A percentile compares a stretch with the other conserved stretches of the same genome.
phyloP scores from a whole-genome alignment of 2,797 vertebrate species.

The Sylvia borin region DNA sequence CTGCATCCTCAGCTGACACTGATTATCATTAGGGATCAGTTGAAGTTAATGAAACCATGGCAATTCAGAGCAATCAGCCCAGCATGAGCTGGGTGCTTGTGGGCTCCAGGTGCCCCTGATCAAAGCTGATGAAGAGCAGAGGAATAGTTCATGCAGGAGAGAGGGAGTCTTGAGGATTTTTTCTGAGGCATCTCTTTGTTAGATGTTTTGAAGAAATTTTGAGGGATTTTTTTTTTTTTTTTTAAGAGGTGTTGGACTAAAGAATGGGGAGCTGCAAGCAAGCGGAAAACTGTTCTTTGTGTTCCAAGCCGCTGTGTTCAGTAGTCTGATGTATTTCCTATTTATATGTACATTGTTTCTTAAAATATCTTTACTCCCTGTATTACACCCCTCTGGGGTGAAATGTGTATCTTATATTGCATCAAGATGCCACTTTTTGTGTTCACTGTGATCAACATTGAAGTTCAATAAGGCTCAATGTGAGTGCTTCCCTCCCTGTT shows the following conservation, averaged over 20 bases:
- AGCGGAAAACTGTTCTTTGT: background rate
- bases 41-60: background rate
- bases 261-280: background rate
- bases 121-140: background rate
- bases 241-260: fast-evolving
- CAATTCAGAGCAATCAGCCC: background rate
- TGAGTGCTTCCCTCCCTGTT: background rate
- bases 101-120: background rate
- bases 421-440: background rate
- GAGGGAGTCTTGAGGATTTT: fast-evolving
- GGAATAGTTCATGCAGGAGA: background rate
- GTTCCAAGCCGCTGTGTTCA: background rate
- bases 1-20: background rate
- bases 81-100: background rate
- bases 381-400: background rate
- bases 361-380: background rate
- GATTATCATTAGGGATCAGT: background rate
- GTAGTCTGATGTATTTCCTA: background rate
- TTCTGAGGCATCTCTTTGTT: fast-evolving
- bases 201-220: fast-evolving
- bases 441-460: background rate
- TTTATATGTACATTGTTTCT: fast-evolving
- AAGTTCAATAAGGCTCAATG: background rate
- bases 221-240: background rate
- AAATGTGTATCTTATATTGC: background rate